A percentile compares a stretch with the other conserved stretches of the same genome.
These are phyloP conservation scores for Terebella lapidaria DNA, from an alignment of 2,888 invertebrate genomes.

Conservation along the genomic window DNA sequence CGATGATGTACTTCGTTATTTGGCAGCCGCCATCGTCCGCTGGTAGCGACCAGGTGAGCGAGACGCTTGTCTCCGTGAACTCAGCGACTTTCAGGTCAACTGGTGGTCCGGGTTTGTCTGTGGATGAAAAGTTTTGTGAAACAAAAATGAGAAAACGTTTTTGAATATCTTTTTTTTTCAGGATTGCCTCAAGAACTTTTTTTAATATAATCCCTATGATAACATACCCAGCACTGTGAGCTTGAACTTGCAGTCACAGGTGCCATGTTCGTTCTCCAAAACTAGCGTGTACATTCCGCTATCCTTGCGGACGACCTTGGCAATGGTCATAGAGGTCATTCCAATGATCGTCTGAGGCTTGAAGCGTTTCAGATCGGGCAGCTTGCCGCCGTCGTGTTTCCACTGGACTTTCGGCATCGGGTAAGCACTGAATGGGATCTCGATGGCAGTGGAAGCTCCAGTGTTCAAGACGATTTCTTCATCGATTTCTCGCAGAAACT, in stretches of 20 bases:
- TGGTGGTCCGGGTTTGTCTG: conserved; percentile 68
- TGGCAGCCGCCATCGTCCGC: conserved; percentile 25
- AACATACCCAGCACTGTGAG: conserved; percentile 59
- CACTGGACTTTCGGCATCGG: conserved; percentile 28
- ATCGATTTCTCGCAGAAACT: conserved; percentile 14
- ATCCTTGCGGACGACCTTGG: conserved; percentile 18
- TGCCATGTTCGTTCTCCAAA: conserved; percentile 26
- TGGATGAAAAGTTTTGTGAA: background rate
- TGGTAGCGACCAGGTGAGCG: conserved; percentile 68
- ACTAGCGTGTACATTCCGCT: conserved; percentile 23
- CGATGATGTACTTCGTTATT: conserved; percentile 36
- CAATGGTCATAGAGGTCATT: conserved; percentile 22
- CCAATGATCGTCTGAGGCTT: conserved; percentile 22
- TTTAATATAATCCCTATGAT: background rate
- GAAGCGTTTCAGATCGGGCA: conserved; percentile 10
- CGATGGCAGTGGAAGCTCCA: conserved; percentile 22
- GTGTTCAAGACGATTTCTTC: conserved; percentile 19
- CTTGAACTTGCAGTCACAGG: conserved; percentile 11
- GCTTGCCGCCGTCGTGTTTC: conserved; percentile 21
- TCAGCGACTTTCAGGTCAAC: conserved; percentile 66
- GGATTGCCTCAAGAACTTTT: too few relatives aligned
- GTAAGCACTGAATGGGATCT: conserved; percentile 25
- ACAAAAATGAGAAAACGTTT: background rate
- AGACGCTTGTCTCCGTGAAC: conserved; percentile 65
- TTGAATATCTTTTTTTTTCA: too few relatives aligned